A percentile compares a stretch with the other conserved stretches of the same genome.
Evolutionary conservation across 2,888 invertebrate species (phyloP).

Genomic region (Serrognathus titanus): DNA sequence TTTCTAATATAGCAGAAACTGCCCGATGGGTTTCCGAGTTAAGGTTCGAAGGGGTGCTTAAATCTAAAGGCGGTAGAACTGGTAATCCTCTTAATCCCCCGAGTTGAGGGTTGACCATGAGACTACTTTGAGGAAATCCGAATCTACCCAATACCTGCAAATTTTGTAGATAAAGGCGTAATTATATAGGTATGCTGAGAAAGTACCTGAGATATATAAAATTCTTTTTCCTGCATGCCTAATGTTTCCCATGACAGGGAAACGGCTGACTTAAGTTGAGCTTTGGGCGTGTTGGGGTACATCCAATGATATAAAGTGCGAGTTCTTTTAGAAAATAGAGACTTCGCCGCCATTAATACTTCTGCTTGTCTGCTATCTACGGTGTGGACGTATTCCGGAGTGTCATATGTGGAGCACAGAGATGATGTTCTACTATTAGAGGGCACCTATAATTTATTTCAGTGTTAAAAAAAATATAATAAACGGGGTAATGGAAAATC

Average conservation of each 20-base stretch:
- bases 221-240: constrained; percentile 45
- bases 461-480: not conserved
- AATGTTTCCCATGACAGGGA: constrained; percentile 47
- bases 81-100: constrained; percentile 38
- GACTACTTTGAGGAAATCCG: constrained; percentile 42
- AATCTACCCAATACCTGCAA: constrained; percentile 45
- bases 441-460: not conserved
- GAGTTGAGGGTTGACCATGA: constrained; percentile 50
- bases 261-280: constrained; percentile 46
- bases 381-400: constrained; percentile 10
- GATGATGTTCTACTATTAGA: not conserved
- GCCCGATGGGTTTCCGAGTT: constrained; percentile 15
- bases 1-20: constrained; percentile 11
- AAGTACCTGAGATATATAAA: constrained; percentile 49
- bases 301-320: constrained; percentile 51
- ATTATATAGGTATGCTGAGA: not conserved
- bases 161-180: not conserved
- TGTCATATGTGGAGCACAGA: constrained; percentile 3
- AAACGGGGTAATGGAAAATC: not conserved
- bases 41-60: constrained; percentile 12
- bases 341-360: constrained; percentile 48
- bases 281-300: constrained; percentile 47
- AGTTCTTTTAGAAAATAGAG: constrained; percentile 49
- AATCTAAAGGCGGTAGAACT: constrained; percentile 23
- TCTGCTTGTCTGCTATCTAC: constrained; percentile 33